These are phyloP conservation scores for Thaleichthys pacificus DNA, from an alignment of 2,797 vertebrate species.

Conservation along the genomic window DNA sequence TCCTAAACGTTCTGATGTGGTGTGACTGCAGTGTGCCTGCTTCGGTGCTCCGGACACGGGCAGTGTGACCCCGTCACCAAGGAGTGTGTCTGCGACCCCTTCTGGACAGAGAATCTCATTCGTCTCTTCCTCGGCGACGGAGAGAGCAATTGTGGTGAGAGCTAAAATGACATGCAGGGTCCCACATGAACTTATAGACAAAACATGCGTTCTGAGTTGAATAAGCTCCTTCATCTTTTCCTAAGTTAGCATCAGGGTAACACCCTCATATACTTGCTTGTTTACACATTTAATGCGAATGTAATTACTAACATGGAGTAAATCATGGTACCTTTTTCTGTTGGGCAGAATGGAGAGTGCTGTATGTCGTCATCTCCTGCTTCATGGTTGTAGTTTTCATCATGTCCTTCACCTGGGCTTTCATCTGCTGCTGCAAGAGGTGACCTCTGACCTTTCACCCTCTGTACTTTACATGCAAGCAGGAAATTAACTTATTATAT, in stretches of 20 bases:
- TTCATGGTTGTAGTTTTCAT: constrained; percentile 73
- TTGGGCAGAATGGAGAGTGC: constrained; percentile 85
- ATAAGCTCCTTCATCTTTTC: no score
- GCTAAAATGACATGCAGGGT: neutral
- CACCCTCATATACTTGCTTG: no score
- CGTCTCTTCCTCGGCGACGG: constrained; percentile 79
- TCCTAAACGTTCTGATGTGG: neutral
- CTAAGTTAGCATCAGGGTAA: no score
- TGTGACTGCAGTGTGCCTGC: constrained; percentile 76
- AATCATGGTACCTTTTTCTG: constrained; percentile 21
- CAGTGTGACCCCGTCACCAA: constrained; percentile 89
- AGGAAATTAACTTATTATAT: no score
- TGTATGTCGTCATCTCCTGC: constrained; percentile 80
- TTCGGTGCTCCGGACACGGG: constrained; percentile 85
- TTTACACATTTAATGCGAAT: no score
- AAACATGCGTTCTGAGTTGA: no score
- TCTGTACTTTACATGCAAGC: neutral
- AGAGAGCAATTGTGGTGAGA: constrained; percentile 89
- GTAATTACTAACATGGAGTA: neutral
- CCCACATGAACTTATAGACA: neutral
- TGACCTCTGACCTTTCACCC: constrained; percentile 41
- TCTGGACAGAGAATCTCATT: constrained; percentile 90
- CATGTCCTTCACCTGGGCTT: constrained; percentile 79
- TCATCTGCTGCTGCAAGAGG: constrained; percentile 88
- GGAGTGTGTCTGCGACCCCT: constrained; percentile 83